Evolutionary conservation across 2,113 vertebrate species (phyloP).

Genomic region (Phocoena phocoena): DNA sequence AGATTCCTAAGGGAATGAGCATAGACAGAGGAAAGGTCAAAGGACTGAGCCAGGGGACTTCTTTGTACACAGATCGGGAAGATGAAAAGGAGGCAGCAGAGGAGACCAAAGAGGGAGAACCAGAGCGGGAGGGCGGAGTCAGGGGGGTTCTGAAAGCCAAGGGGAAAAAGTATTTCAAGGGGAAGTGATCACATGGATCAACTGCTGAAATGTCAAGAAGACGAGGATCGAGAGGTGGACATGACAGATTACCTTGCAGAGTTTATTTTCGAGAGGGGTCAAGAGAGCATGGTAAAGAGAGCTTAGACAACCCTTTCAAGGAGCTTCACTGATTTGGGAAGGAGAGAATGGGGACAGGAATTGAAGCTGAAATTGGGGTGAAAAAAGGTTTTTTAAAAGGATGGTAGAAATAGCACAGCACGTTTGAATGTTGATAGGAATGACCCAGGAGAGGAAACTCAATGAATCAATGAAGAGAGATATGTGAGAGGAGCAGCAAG

Average conservation of each 20-base stretch:
- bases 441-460: background rate
- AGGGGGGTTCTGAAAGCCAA: background rate
- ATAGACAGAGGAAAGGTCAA: background rate
- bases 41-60: background rate
- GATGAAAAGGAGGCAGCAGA: background rate
- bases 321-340: background rate
- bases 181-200: background rate
- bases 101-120: background rate
- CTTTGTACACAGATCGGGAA: background rate
- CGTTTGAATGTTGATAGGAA: background rate
- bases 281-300: background rate
- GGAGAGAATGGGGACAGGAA: background rate
- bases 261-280: background rate
- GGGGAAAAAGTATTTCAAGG: background rate
- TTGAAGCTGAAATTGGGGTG: background rate
- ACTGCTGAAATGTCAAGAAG: background rate
- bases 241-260: background rate
- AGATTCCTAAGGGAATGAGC: background rate
- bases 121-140: background rate
- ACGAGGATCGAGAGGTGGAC: background rate
- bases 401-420: background rate
- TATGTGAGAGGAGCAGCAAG: background rate
- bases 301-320: background rate
- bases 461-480: background rate
- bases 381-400: background rate